Evolutionary conservation across 2,113 vertebrate species (phyloP).

Genomic region (Meleagris gallopavo): DNA sequence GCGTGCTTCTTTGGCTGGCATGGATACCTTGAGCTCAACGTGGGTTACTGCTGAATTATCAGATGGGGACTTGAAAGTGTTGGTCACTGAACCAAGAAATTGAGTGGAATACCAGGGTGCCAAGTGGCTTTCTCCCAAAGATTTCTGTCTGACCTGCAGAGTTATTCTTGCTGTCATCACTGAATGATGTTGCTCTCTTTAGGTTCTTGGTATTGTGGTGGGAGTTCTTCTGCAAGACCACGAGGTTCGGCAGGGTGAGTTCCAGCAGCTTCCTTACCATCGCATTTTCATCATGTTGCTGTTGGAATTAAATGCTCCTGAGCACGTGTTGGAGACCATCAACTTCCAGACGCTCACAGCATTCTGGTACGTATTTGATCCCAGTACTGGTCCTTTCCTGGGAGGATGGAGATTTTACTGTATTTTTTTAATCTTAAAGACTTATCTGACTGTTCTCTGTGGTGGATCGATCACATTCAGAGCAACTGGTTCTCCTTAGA

Average conservation of each 20-base stretch:
- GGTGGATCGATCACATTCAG: neutral
- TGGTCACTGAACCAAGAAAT: neutral
- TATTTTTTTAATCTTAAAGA: neutral
- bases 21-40: neutral
- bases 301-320: slow-evolving; percentile 96
- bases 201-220: slow-evolving; percentile 98
- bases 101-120: neutral
- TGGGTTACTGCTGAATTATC: neutral
- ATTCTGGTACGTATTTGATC: slow-evolving; percentile 87
- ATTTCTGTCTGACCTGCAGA: neutral
- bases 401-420: neutral
- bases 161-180: neutral
- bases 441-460: neutral
- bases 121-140: neutral
- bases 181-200: neutral
- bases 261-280: slow-evolving; percentile 98
- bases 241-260: slow-evolving; percentile 96
- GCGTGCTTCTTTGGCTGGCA: neutral
- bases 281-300: slow-evolving; percentile 99
- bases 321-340: slow-evolving; percentile 98
- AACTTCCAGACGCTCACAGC: slow-evolving; percentile 99
- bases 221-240: slow-evolving; percentile 98
- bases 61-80: neutral
- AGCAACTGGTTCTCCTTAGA: neutral
- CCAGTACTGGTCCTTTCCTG: neutral